These are phyloP conservation scores for Melikaiella ostensackeni DNA, from an alignment of 2,888 invertebrate species.

Conservation along the genomic window DNA sequence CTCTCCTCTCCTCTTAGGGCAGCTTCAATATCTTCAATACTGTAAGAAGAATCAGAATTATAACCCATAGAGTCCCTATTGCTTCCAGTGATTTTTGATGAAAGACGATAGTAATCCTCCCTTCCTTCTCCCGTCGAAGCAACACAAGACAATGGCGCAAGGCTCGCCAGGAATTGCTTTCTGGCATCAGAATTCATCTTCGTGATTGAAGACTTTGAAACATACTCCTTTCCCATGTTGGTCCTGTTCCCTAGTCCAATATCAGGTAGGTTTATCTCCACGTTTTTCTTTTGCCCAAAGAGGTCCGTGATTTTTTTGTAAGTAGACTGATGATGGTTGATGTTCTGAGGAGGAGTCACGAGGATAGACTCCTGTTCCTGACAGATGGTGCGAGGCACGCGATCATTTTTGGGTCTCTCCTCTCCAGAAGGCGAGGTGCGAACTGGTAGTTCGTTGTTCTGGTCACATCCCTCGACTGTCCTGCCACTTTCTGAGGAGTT, in stretches of 20 bases:
- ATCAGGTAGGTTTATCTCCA: conserved; percentile 70
- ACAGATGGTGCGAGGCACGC: conserved; percentile 9
- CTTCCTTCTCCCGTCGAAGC: conserved; percentile 80
- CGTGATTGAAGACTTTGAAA: conserved; percentile 75
- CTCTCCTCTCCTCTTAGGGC: conserved; percentile 79
- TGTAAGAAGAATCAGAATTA: conserved; percentile 84
- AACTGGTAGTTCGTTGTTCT: conserved; percentile 75
- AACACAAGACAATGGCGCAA: conserved; percentile 89
- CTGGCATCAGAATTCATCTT: conserved; percentile 81
- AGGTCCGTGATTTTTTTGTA: conserved; percentile 83
- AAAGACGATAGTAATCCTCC: conserved; percentile 82
- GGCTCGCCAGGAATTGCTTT: conserved; percentile 87
- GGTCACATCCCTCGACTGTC: conserved; percentile 53
- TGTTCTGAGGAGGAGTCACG: background rate
- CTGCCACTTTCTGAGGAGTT: conserved; percentile 55
- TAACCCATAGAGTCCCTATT: conserved; percentile 82
- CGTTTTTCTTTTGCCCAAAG: conserved; percentile 79
- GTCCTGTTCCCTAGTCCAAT: conserved; percentile 61
- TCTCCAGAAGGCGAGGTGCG: conserved; percentile 84
- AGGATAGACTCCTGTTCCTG: conserved; percentile 30
- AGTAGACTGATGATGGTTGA: conserved; percentile 76
- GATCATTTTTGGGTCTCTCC: conserved; percentile 76
- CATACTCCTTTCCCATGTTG: conserved; percentile 59
- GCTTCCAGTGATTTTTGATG: conserved; percentile 73
- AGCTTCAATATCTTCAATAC: conserved; percentile 83